Conservation (phyloP, 2,113 vertebrate species). For the Corythornis madagascariensis region DNA sequence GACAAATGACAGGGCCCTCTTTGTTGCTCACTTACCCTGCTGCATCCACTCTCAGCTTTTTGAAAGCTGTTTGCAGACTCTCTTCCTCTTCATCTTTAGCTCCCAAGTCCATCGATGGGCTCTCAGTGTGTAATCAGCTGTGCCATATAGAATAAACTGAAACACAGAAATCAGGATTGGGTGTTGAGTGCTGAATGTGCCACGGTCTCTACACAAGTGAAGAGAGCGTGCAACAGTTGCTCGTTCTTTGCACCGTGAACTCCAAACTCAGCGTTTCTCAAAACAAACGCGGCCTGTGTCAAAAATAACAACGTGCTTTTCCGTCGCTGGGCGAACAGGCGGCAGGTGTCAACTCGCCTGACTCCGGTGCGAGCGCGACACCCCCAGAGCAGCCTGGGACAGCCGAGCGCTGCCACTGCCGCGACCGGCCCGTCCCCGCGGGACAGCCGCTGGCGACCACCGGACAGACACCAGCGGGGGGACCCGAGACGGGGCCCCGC, state of each 20-base stretch:
- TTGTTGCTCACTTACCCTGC: slow-evolving; percentile 79
- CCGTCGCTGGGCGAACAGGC: fast-evolving
- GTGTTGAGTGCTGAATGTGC: background rate
- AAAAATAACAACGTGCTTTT: fast-evolving
- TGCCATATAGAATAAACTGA: slow-evolving; percentile 3
- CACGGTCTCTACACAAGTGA: background rate
- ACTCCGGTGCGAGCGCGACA: fast-evolving
- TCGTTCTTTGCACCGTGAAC: background rate
- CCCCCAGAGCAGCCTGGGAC: background rate
- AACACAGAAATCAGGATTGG: background rate
- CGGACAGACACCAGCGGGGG: background rate
- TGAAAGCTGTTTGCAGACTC: slow-evolving; percentile 94
- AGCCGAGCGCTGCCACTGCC: background rate
- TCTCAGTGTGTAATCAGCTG: background rate
- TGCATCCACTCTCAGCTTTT: slow-evolving; percentile 94
- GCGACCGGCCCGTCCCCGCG: background rate
- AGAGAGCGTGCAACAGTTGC: fast-evolving
- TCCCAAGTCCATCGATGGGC: slow-evolving; percentile 85
- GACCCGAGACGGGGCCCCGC: background rate
- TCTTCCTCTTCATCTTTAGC: slow-evolving; percentile 93
- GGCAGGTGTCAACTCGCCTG: fast-evolving
- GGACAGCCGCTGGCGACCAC: background rate
- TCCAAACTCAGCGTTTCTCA: background rate
- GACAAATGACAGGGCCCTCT: background rate
- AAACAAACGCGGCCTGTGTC: background rate